These are phyloP conservation scores for Macaria notata DNA, from an alignment of 2,888 invertebrate genomes.

Conservation along the genomic window DNA sequence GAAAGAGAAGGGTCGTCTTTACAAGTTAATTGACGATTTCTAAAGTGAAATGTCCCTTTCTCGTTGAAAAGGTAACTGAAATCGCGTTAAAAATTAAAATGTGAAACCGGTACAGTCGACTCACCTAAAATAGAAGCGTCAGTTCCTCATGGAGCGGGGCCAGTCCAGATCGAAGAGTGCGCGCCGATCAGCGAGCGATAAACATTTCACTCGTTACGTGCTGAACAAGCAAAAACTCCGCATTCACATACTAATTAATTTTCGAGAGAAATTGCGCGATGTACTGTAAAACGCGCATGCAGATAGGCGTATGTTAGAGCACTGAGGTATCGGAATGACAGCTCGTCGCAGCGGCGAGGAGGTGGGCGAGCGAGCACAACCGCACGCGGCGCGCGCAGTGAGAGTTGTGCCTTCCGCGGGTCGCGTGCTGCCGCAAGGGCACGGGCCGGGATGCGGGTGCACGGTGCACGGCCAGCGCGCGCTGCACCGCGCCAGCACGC, in stretches of 20 bases:
- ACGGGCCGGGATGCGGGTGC: slow-evolving; percentile 59
- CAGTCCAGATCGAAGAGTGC: slow-evolving; percentile 52
- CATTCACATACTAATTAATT: slow-evolving; percentile 76
- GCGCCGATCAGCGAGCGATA: slow-evolving; percentile 61
- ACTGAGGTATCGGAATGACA: slow-evolving; percentile 57
- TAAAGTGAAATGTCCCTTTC: slow-evolving; percentile 14
- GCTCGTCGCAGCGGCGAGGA: slow-evolving; percentile 52
- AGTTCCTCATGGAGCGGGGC: slow-evolving; percentile 68
- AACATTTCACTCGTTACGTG: slow-evolving; percentile 76
- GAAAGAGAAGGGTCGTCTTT: not conserved
- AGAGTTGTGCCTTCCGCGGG: slow-evolving; percentile 67
- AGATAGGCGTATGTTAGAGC: slow-evolving; percentile 58
- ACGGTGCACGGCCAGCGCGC: slow-evolving; percentile 48
- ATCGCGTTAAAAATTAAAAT: slow-evolving; percentile 19
- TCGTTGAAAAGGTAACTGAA: slow-evolving; percentile 1
- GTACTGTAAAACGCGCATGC: slow-evolving; percentile 62
- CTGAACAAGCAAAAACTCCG: slow-evolving; percentile 58
- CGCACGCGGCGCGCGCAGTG: slow-evolving; percentile 78
- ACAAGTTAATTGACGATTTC: slow-evolving; percentile 4
- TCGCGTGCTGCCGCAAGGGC: slow-evolving; percentile 52
- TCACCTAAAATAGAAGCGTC: slow-evolving; percentile 60
- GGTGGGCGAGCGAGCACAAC: slow-evolving; percentile 66
- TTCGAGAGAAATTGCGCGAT: slow-evolving; percentile 69
- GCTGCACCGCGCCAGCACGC: slow-evolving; percentile 32
- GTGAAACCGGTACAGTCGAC: slow-evolving; percentile 32